phyloP scores from a whole-genome alignment of 1,140 invertebrate species.

The Cotesia typhae region DNA sequence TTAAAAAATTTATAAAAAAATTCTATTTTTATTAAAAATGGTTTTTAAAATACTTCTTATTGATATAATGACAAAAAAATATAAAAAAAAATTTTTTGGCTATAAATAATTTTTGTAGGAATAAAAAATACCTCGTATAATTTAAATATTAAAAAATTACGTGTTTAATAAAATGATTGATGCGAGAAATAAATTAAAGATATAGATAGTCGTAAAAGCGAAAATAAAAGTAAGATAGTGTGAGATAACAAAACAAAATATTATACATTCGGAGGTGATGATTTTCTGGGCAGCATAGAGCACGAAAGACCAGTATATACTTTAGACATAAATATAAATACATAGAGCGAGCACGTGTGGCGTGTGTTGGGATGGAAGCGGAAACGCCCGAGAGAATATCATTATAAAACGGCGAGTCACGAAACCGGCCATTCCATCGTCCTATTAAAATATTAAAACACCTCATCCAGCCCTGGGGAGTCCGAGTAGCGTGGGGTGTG shows the following conservation, averaged over 20 bases:
- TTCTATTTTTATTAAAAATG: too few relatives aligned
- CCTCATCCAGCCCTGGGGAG: constrained; percentile 57
- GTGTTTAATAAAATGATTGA: too few relatives aligned
- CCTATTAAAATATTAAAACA: constrained; percentile 68
- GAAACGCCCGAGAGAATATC: constrained; percentile 60
- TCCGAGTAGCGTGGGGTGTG: constrained; percentile 54
- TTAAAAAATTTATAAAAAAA: too few relatives aligned
- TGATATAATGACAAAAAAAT: too few relatives aligned
- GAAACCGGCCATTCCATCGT: constrained; percentile 61
- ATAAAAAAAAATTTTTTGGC: too few relatives aligned
- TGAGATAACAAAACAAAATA: constrained; percentile 46
- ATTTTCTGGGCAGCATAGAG: constrained; percentile 44
- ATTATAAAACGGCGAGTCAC: constrained; percentile 66
- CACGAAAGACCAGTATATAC: neutral
- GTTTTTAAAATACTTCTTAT: too few relatives aligned
- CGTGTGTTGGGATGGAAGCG: constrained; percentile 8
- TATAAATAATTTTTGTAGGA: too few relatives aligned
- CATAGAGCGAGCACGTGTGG: constrained; percentile 6
- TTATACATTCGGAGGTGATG: constrained; percentile 50
- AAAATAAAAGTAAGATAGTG: constrained; percentile 34
- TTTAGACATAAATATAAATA: constrained; percentile 11
- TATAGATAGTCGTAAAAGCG: too few relatives aligned
- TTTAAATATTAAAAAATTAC: too few relatives aligned
- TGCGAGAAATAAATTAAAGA: too few relatives aligned
- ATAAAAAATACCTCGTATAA: too few relatives aligned